Evolutionary conservation across 1,140 invertebrate genomes (phyloP), one percentile per base, ranked within the genome.

Genomic region (Triops longicaudatus): DNA sequence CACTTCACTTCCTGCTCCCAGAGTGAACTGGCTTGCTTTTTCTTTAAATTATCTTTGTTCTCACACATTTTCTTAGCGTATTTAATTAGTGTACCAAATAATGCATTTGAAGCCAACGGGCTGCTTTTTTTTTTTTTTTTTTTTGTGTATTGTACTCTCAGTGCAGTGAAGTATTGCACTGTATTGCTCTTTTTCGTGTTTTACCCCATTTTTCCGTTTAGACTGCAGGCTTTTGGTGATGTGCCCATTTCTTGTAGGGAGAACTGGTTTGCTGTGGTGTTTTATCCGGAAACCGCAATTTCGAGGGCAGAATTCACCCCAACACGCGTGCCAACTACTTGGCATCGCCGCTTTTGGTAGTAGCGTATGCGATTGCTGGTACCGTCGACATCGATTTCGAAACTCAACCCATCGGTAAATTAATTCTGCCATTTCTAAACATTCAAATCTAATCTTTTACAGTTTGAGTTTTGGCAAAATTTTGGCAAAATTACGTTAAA

Each of bases 261-360:
- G 94, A 96, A 82, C 85, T 99, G 9, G 93, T 99, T 0, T 97
- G 95, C 81, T 94, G 92, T 82, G 96, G 96, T 26, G 95, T 99
- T 1, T 85, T 99, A 0, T 98, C 96, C 0, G 97, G 97, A 0
- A 99, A 99, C 83, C 86, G 97, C 1, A 99, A 99, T 84, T 99
- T 99, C 85, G 97, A 99, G 85, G 97, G 97, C 17, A 88, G 97
- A 76, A 96, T 99, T 82, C 97, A 99, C 85, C 96, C 97, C 0
- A 91, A 95, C 82, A 98, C 97, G 0, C 85, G 96, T 42, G 97
- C 97, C 26, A 99, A 99, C 85, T 99, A 98, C 82, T 86, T 99
- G 73, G 97, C 97, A 0, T 97, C 95, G 12, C 97, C 97, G 0
- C 88, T 97, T 6, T 84, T 99, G 11, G 97, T 98, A 26, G 97